Evolutionary conservation across 2,113 vertebrate genomes (phyloP), one percentile per base, ranked within the genome.

Genomic region (Garra rufa): DNA sequence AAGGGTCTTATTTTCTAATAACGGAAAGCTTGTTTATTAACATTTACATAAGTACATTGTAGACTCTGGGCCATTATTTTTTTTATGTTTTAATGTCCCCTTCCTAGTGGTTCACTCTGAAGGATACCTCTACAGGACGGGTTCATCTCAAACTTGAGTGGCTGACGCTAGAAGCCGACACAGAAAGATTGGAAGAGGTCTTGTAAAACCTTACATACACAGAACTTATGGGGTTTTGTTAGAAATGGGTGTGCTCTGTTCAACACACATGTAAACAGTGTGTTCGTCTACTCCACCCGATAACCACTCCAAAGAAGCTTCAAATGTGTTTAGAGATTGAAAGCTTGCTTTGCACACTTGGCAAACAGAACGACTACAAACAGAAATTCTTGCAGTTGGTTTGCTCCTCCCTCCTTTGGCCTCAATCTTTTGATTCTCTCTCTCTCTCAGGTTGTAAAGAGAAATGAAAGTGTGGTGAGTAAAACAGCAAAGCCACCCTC

Each of bases 121-220:
- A 96, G 90, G 94, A 96, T 8, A 91, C 95, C 1, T 89, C 91
- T 0, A 93, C 92, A 74, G 97, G 96, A 61, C 94, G 93, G 21
- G 91, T 98, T 87, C 96, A 96, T 83, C 92, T 98, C 88, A 94
- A 86, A 86, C 91, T 98, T 85, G 97, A 98, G 90, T 98, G 97
- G 97, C 91, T 98, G 70, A 87, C 91, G 0, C 92, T 97, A 76
- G 85, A 95, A 88, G 74, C 94, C 0, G 92, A 84, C 78, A 89
- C 94, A 26, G 94, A 96, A 67, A 92, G 89, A 44, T 91, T 98
- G 28, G 95, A 96, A 46, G 91, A 97, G 96, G 97, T 97, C 50
- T 28, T 44, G n/a, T 7, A 75, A 50, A 14, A 75, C 73, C 15
- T 17, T 8, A n/a, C 41, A 70, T 6, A 83, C 57, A 86, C 41